Evolutionary conservation across 2,888 invertebrate species (phyloP), one percentile per base, ranked within the genome.

Genomic region (Sepioteuthis lessoniana): DNA sequence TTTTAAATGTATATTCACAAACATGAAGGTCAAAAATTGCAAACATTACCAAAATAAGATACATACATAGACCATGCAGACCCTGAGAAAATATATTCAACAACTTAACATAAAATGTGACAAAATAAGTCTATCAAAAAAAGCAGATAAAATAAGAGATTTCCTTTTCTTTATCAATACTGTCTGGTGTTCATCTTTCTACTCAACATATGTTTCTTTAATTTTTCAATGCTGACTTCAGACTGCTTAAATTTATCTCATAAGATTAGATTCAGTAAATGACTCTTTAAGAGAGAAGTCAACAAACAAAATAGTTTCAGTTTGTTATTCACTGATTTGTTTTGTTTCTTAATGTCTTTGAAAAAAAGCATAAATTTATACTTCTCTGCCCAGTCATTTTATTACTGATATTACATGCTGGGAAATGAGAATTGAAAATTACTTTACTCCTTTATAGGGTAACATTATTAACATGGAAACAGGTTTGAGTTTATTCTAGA

Each of bases 81-180:
- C n/a, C 76, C n/a, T 76, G n/a, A 35, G 76, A 76, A 76, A 76
- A 76, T 76, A 76, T n/a, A 76, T 35, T 76, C n/a, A 76, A 76
- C n/a, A 76, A 35, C n/a, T 60, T 25, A 31, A 60, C 31, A 60
- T 60, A 60, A 60, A 76, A n/a, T 2, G 13, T 76, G n/a, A 76
- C n/a, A 76, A 76, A 76, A n/a, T 76, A 76, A 35, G 76, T 31
- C n/a, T n/a, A 76, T 76, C 28, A 60, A 76, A 76, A 76, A 25
- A 76, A 16, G n/a, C 13, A 35, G 76, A 76, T 76, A n/a, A 16
- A 35, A 76, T 76, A 76, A 76, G n/a, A 76, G 19, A 19, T 16
- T 76, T 76, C n/a, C n/a, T 76, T 76, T n/a, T 35, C 7, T 76
- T n/a, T 16, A 76, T 10, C 35, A 76, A 35, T 76, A 10, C 21